Evolutionary conservation across 2,888 invertebrate genomes (phyloP), one percentile per base, ranked within the genome.

Genomic region (Xanthia icteritia): DNA sequence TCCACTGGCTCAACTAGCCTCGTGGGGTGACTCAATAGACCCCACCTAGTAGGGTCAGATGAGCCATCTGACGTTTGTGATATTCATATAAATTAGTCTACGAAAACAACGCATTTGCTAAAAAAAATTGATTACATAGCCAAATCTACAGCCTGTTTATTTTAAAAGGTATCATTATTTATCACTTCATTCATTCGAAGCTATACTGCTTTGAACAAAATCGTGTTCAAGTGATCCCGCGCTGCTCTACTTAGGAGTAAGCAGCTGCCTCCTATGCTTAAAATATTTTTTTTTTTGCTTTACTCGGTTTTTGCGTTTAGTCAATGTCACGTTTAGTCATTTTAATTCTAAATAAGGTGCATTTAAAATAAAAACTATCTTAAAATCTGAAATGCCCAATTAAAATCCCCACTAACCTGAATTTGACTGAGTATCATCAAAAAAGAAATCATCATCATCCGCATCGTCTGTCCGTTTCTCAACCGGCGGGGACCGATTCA

Each of bases 401-500:
- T 13, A n/a, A n/a, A 54, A 11, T 23, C 9, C 15, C 13, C 15
- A 61, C 83, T 63, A 13, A 96, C 96, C 96, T 89, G 96, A 96
- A 86, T 92, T 95, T 17, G 96, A 96, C 74, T 95, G 95, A 64
- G 94, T 94, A 83, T 96, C 96, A 72, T 96, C 96, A 79, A 96
- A 96, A 79, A 95, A 94, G 83, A 96, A 96, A 88, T 96, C 96
- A 79, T 96, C 96, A 80, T 96, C 96, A 17, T 96, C 96, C 11
- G 86, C 91, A 58, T 95, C 96, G 20, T 96, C 96, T 6, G 89
- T 82, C 67, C 94, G 92, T 80, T 94, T 96, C 31, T 96, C 96
- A 15, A 90, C 84, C 0, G 94, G 92, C 42, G 95, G 93, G 2
- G 95, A 94, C 83, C 92, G 91, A 85, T 92, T 94, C 45, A 89